Evolutionary conservation across 2,113 vertebrate species (phyloP).

Genomic region (Crotalus tigris): DNA sequence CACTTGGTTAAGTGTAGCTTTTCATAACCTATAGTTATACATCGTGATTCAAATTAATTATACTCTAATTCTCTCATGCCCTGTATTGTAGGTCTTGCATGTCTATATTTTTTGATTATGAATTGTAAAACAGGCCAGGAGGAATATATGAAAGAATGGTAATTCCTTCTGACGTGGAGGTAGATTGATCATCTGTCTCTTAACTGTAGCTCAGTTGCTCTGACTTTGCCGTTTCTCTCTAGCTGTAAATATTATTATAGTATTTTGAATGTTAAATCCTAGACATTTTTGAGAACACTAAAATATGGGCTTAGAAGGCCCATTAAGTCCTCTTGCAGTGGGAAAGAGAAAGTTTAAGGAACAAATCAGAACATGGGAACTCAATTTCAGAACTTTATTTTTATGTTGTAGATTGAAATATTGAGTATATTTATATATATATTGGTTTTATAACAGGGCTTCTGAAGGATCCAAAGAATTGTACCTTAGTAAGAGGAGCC

Average conservation of each 20-base stretch:
- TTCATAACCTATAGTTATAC: background rate
- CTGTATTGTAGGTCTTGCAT: background rate
- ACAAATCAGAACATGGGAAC: background rate
- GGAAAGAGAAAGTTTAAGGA: background rate
- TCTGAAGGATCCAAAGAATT: background rate
- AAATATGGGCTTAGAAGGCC: background rate
- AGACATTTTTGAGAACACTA: background rate
- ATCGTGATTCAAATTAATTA: background rate
- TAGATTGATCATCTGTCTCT: background rate
- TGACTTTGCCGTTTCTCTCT: background rate
- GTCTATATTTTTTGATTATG: background rate
- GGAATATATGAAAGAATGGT: background rate
- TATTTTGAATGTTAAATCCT: background rate
- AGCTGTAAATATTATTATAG: background rate
- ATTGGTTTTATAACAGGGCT: background rate
- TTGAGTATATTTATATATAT: background rate
- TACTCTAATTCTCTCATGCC: background rate
- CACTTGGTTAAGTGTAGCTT: background rate
- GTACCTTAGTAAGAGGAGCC: background rate
- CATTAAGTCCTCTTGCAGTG: background rate
- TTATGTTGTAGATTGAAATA: background rate
- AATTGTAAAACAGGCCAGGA: background rate
- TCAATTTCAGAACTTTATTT: background rate
- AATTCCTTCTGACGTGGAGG: background rate
- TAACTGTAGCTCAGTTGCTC: background rate